Evolutionary conservation across 2,113 vertebrate species (phyloP).

Genomic region (Periophthalmodon schlosseri): DNA sequence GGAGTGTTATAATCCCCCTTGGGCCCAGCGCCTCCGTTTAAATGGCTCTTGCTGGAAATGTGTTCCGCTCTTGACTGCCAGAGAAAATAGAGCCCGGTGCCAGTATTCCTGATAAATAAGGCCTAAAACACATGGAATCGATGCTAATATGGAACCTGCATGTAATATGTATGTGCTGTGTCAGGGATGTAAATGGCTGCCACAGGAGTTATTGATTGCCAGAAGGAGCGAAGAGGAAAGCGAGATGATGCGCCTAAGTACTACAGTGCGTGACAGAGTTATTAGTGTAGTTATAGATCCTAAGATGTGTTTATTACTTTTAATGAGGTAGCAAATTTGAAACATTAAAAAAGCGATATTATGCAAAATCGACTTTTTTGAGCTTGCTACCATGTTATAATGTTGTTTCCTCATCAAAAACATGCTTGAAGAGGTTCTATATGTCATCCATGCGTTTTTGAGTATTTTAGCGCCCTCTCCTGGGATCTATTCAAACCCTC

Average conservation of each 20-base stretch:
- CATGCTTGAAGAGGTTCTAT: too few species aligned
- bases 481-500: too few species aligned
- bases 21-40: constrained; percentile 37
- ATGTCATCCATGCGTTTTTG: too few species aligned
- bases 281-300: background rate
- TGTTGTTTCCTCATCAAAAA: too few species aligned
- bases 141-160: constrained; percentile 26
- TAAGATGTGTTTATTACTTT: background rate
- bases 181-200: constrained; percentile 16
- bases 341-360: too few species aligned
- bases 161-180: constrained; percentile 3
- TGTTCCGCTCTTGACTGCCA: constrained; percentile 17
- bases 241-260: background rate
- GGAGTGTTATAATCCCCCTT: constrained; percentile 31
- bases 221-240: background rate
- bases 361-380: too few species aligned
- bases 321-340: background rate
- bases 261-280: background rate
- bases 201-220: constrained; percentile 22
- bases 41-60: constrained; percentile 54
- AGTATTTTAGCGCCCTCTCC: too few species aligned
- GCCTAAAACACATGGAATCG: constrained; percentile 50
- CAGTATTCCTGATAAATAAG: constrained; percentile 46
- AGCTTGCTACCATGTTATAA: too few species aligned
- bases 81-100: constrained; percentile 32